These are phyloP conservation scores for Chionomys nivalis DNA, from an alignment of 2,113 vertebrate genomes.

Conservation along the genomic window DNA sequence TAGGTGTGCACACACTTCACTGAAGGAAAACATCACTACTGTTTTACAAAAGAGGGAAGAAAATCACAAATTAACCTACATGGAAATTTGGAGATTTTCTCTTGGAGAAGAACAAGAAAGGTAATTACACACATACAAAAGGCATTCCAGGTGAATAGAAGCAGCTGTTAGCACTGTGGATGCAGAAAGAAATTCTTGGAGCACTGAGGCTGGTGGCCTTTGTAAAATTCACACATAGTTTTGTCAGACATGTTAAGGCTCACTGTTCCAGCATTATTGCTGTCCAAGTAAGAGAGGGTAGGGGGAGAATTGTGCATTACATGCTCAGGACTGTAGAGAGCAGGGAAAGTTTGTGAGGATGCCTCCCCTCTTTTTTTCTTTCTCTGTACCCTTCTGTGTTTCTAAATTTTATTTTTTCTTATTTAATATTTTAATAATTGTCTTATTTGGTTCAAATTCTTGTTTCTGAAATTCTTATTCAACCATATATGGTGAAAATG, in stretches of 20 bases:
- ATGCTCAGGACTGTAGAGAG: neutral
- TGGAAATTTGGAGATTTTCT: neutral
- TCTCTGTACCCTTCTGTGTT: neutral
- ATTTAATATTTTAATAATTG: neutral
- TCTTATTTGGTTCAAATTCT: neutral
- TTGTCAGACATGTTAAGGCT: neutral
- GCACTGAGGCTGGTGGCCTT: neutral
- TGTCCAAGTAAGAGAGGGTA: neutral
- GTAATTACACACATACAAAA: constrained; percentile 10
- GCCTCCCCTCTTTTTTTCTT: neutral
- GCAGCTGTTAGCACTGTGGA: neutral
- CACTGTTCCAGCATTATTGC: neutral
- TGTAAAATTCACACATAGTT: neutral
- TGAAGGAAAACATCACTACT: neutral
- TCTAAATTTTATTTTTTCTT: neutral
- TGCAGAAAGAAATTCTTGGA: neutral
- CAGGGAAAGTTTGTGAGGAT: neutral
- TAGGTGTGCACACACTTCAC: neutral
- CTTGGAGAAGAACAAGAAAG: neutral
- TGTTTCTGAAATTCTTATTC: neutral
- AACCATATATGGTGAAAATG: neutral
- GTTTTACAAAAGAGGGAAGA: neutral
- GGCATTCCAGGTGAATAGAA: neutral
- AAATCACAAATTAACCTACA: neutral
- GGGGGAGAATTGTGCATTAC: neutral